phyloP scores from a whole-genome alignment of 2,888 invertebrate genomes.

The Dynastes grantii region DNA sequence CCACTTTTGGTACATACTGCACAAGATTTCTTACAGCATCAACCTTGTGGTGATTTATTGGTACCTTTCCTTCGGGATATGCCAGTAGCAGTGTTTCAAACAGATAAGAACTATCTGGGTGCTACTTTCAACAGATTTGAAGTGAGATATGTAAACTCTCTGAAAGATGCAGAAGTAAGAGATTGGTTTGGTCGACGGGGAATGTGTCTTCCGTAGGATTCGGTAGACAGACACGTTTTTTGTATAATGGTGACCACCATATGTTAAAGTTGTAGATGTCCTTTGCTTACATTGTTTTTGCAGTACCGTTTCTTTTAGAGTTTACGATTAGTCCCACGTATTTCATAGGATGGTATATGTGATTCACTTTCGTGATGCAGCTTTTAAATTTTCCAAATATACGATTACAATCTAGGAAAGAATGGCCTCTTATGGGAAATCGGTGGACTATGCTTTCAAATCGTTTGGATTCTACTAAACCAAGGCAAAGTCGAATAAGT shows the following conservation, averaged over 20 bases:
- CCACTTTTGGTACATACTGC: too few relatives aligned
- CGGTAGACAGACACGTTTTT: neutral
- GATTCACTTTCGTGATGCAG: slow-evolving; percentile 37
- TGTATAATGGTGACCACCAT: neutral
- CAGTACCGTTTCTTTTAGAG: neutral
- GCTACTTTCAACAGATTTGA: slow-evolving; percentile 18
- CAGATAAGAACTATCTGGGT: neutral
- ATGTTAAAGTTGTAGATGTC: slow-evolving; percentile 16
- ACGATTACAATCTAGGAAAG: slow-evolving; percentile 41
- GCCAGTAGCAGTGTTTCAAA: neutral
- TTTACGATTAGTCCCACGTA: slow-evolving; percentile 31
- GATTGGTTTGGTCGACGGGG: neutral
- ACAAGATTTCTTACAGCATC: too few relatives aligned
- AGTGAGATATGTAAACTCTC: slow-evolving; percentile 33
- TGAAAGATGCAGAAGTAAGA: slow-evolving; percentile 27
- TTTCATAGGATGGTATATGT: slow-evolving; percentile 15
- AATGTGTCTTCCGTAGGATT: slow-evolving; percentile 21
- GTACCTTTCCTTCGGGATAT: too few relatives aligned
- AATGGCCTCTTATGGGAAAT: slow-evolving; percentile 34
- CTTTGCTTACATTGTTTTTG: slow-evolving; percentile 9
- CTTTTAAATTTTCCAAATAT: slow-evolving; percentile 29
- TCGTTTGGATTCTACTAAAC: slow-evolving; percentile 35
- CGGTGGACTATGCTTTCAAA: slow-evolving; percentile 21
- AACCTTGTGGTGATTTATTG: too few relatives aligned
- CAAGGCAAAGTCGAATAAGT: slow-evolving; percentile 35